Evolutionary conservation across 2,113 vertebrate species (phyloP), one percentile per base, ranked within the genome.

Genomic region (Heterotilapia buettikoferi): DNA sequence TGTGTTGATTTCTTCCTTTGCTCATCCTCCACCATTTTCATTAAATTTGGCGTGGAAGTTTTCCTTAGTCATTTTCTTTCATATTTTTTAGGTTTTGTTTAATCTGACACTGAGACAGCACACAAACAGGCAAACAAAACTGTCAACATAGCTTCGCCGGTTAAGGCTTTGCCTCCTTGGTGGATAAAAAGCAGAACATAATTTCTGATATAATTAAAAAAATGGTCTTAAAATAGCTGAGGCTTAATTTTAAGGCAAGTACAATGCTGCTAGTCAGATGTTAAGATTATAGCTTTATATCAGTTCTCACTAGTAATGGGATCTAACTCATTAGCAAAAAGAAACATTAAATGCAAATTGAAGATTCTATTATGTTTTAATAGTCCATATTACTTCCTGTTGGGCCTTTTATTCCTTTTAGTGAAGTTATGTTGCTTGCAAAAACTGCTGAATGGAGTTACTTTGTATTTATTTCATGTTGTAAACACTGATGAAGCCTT

Each of bases 401-500:
- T 71, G 82, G 85, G 21, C 19, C 21, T 86, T 31, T 26, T 57
- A 38, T 83, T 85, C 43, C 43, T 88, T 43, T 83, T 61, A 61
- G n/a, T 88, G 21, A 83, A 83, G 82, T 82, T 6, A 68, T 82
- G 90, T 33, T 90, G 31, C 82, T 89, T 84, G 38, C 80, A 85
- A 84, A 84, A 53, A 80, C 53, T 40, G 24, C 36, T 59, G 36
- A 63, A 82, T 71, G 79, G 54, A 90, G 33, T 92, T 79, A 88
- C 50, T 29, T 54, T 52, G 54, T 84, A 85, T 88, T 86, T 91
- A 88, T 80, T 85, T 90, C 40, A 59, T 57, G 56, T 76, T 80
- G 57, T 88, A 90, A 92, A 88, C 89, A 88, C 79, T 66, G 68
- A 79, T 11, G 52, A 79, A 61, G 86, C 89, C 82, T 61, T 26